These are phyloP conservation scores for Diachasmimorpha longicaudata DNA, from an alignment of 1,140 invertebrate species.

Conservation along the genomic window DNA sequence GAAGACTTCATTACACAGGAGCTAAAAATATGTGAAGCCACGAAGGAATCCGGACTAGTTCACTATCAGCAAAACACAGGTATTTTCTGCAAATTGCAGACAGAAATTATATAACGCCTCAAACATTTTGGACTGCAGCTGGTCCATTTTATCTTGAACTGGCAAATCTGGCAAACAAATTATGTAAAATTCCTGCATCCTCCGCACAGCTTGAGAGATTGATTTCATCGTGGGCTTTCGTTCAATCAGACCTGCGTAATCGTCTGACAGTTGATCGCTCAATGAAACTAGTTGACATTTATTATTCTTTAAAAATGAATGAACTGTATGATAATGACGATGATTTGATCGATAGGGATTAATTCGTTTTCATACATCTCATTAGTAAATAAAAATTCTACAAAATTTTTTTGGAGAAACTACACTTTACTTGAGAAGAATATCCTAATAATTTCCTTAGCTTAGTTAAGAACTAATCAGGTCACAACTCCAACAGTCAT, in stretches of 20 bases:
- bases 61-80: neutral
- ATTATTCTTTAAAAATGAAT: conserved; percentile 11
- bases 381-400: neutral
- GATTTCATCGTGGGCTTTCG: conserved; percentile 9
- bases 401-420: neutral
- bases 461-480: no score
- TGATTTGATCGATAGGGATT: neutral
- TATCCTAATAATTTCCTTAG: no score
- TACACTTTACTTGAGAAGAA: no score
- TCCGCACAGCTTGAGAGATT: conserved; percentile 14
- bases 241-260: conserved; percentile 8
- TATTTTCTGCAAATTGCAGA: neutral
- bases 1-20: neutral
- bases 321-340: neutral
- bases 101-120: neutral
- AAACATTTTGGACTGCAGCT: neutral
- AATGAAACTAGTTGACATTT: conserved; percentile 9
- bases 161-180: neutral
- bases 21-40: neutral
- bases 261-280: conserved; percentile 11
- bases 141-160: neutral
- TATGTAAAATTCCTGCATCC: neutral
- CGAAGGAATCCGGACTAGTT: neutral
- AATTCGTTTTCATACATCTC: neutral
- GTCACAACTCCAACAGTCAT: no score